These are phyloP conservation scores for Dunckerocampus dactyliophorus DNA, from an alignment of 2,113 vertebrate genomes.

Conservation along the genomic window DNA sequence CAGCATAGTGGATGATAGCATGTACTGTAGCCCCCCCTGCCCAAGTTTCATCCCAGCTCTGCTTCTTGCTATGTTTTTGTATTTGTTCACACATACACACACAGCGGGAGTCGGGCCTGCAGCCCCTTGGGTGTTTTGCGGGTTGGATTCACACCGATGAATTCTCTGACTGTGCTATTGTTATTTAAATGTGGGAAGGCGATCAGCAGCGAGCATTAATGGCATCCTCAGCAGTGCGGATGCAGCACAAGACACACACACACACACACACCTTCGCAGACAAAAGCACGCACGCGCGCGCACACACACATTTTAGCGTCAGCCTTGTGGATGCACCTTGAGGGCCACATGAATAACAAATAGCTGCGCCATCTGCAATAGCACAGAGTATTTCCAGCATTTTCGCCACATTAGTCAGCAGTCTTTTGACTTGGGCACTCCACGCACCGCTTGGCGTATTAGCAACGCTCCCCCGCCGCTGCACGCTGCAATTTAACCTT, in stretches of 20 bases:
- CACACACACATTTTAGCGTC: slow-evolving; percentile 53
- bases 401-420: slow-evolving; percentile 69
- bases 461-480: slow-evolving; percentile 26
- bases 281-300: slow-evolving; percentile 11
- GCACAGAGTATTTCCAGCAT: slow-evolving; percentile 58
- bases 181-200: slow-evolving; percentile 72
- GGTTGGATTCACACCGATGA: slow-evolving; percentile 69
- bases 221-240: slow-evolving; percentile 65
- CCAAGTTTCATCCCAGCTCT: neutral
- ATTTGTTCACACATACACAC: slow-evolving; percentile 15
- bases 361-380: slow-evolving; percentile 61
- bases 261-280: slow-evolving; percentile 26
- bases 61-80: neutral
- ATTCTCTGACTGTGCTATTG: slow-evolving; percentile 69
- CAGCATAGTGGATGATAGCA: neutral
- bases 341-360: slow-evolving; percentile 73
- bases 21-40: neutral
- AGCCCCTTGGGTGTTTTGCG: slow-evolving; percentile 63
- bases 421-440: slow-evolving; percentile 56
- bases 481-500: neutral
- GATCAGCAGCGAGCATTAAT: slow-evolving; percentile 72
- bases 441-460: slow-evolving; percentile 47
- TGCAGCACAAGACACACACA: slow-evolving; percentile 47
- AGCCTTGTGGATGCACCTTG: slow-evolving; percentile 64
- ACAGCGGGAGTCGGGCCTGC: slow-evolving; percentile 37